Evolutionary conservation across 2,113 vertebrate genomes (phyloP).

Genomic region (Ochotona princeps): DNA sequence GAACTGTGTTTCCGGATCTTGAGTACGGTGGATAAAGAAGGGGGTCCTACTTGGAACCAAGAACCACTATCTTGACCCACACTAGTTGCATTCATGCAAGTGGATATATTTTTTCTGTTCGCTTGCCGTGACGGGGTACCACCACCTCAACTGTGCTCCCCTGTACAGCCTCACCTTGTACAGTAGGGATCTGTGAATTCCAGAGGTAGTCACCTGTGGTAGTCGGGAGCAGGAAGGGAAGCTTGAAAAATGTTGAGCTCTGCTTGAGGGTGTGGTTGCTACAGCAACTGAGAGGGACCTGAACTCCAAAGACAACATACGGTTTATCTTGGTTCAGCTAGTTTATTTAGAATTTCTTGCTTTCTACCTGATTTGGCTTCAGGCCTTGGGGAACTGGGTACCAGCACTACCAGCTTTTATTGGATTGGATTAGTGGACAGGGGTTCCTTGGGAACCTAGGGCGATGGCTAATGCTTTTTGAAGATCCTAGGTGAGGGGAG

Average conservation of each 20-base stretch:
- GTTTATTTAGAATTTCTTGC: slow-evolving; percentile 73
- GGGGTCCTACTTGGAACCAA: background rate
- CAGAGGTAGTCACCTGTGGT: background rate
- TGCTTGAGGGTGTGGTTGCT: background rate
- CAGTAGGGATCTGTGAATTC: background rate
- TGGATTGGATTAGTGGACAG: slow-evolving; percentile 4
- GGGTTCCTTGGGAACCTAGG: background rate
- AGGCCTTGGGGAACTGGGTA: background rate
- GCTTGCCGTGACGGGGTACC: background rate
- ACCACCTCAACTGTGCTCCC: background rate
- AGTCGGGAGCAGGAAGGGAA: background rate
- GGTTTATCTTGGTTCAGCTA: slow-evolving; percentile 43
- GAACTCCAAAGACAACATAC: slow-evolving; percentile 46
- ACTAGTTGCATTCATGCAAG: background rate
- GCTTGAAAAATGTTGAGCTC: background rate
- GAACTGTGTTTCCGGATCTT: background rate
- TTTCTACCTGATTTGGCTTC: slow-evolving; percentile 20
- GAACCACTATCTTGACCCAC: slow-evolving; percentile 20
- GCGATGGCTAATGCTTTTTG: slow-evolving; percentile 54
- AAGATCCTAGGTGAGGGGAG: slow-evolving; percentile 2
- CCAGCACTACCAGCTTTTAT: slow-evolving; percentile 18
- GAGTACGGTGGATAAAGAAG: background rate
- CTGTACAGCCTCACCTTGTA: background rate
- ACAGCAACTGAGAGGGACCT: background rate
- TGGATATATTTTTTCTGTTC: slow-evolving; percentile 19